These are phyloP conservation scores for Vimba vimba DNA, from an alignment of 2,113 vertebrate genomes.

Conservation along the genomic window DNA sequence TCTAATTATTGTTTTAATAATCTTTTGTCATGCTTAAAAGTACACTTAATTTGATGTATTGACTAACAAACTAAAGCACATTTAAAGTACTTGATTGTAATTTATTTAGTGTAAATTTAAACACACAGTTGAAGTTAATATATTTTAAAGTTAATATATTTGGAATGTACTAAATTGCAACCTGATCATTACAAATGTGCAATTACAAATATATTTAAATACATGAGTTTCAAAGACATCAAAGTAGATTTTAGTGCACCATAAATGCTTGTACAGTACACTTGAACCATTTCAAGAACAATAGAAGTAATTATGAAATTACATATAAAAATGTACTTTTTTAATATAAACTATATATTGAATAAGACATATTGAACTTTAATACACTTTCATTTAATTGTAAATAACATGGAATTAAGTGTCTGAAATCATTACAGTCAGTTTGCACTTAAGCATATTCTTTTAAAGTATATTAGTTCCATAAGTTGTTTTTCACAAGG, in stretches of 20 bases:
- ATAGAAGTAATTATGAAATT: neutral
- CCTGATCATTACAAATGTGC: too few relatives aligned
- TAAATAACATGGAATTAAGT: too few relatives aligned
- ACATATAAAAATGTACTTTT: neutral
- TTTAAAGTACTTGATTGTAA: neutral
- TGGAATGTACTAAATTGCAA: neutral
- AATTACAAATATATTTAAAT: neutral
- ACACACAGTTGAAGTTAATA: neutral
- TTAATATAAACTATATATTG: too few relatives aligned
- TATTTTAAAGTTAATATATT: neutral
- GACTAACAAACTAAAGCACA: neutral
- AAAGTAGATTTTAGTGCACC: neutral
- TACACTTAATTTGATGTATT: neutral
- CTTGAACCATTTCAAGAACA: too few relatives aligned
- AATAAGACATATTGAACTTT: too few relatives aligned
- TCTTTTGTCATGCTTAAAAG: neutral
- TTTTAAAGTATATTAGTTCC: too few relatives aligned
- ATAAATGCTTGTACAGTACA: neutral
- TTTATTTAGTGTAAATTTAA: neutral
- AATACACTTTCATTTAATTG: too few relatives aligned
- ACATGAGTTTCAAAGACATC: neutral
- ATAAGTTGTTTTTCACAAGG: neutral
- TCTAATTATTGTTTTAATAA: too few relatives aligned
- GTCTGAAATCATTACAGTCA: too few relatives aligned
- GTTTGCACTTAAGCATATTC: too few relatives aligned